phyloP scores from a whole-genome alignment of 2,888 invertebrate species.

The Troglohyphantes excavatus region DNA sequence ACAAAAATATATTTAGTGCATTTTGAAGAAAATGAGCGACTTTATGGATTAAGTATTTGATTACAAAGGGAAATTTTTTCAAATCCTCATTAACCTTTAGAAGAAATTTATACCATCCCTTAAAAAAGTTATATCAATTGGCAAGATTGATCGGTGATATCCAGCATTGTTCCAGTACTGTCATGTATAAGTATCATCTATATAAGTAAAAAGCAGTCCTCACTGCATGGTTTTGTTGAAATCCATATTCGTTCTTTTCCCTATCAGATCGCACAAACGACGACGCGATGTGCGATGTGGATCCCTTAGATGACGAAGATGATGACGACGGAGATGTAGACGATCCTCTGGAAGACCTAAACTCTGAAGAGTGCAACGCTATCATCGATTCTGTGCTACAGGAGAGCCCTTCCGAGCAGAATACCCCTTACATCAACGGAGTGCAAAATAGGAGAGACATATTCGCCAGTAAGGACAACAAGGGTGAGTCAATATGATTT shows the following conservation, averaged over 20 bases:
- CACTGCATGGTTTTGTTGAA: background rate
- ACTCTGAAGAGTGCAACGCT: constrained; percentile 71
- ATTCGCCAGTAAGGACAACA: constrained; percentile 59
- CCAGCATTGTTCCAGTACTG: too few species aligned
- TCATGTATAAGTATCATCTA: too few species aligned
- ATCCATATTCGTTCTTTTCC: background rate
- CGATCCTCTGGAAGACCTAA: constrained; percentile 72
- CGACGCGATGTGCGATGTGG: too few species aligned
- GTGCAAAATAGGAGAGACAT: constrained; percentile 52
- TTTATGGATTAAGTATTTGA: too few species aligned
- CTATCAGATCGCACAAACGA: background rate
- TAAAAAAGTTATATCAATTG: too few species aligned
- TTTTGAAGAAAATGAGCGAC: too few species aligned
- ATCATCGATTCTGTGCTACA: constrained; percentile 73
- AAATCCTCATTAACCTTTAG: too few species aligned
- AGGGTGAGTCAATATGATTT: constrained; percentile 32
- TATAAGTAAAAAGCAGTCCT: too few species aligned
- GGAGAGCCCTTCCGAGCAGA: constrained; percentile 67
- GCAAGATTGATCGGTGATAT: too few species aligned
- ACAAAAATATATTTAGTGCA: too few species aligned
- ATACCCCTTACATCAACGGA: constrained; percentile 51
- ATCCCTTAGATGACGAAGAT: background rate
- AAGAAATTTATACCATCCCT: too few species aligned
- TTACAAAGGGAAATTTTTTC: too few species aligned
- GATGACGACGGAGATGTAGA: constrained; percentile 41